Evolutionary conservation across 2,113 vertebrate genomes (phyloP), one percentile per base, ranked within the genome.

Genomic region (Grammomys dolichurus): DNA sequence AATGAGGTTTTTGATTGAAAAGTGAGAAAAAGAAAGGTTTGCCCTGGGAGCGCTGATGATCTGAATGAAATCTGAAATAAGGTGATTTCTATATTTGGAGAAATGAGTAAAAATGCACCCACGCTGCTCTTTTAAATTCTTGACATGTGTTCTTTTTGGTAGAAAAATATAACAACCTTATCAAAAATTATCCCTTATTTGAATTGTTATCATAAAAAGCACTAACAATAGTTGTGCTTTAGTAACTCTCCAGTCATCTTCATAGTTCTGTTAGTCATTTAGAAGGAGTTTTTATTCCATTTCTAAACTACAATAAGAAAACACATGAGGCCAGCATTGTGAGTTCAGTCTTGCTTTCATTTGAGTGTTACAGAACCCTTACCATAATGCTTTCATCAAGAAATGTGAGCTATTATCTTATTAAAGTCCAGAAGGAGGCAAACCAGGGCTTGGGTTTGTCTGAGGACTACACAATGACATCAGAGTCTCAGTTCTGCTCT

Each of bases 161-260:
- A 8, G n/a, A 14, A 89, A 97, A 97, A 89, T 87, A 90, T 19
- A 89, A 48, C 46, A 90, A 58, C 88, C 9, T 33, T 97, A 82
- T 69, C 24, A 87, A 87, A 93, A 96, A 14, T 70, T 80, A 58
- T 54, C 89, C 46, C 54, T 70, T 65, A 46, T 76, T 93, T 94
- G 76, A 93, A 63, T 56, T 48, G 5, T 31, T 94, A 2, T 54
- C 86, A 82, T 70, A 69, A 88, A 26, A 69, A 51, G 3, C 72
- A 40, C 58, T 65, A 58, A 43, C 16, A 70, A 75, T 90, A 91
- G 48, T 89, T 51, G 2, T 72, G 24, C 73, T 91, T 93, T 46
- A 89, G 92, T 9, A 75, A 84, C 69, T 77, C 12, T 94, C 43
- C 94, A 84, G 56, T 90, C 13, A 46, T 87, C 82, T 84, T 26